These are phyloP conservation scores for Halyomorpha halys DNA, from an alignment of 1,140 invertebrate species.

Conservation along the genomic window DNA sequence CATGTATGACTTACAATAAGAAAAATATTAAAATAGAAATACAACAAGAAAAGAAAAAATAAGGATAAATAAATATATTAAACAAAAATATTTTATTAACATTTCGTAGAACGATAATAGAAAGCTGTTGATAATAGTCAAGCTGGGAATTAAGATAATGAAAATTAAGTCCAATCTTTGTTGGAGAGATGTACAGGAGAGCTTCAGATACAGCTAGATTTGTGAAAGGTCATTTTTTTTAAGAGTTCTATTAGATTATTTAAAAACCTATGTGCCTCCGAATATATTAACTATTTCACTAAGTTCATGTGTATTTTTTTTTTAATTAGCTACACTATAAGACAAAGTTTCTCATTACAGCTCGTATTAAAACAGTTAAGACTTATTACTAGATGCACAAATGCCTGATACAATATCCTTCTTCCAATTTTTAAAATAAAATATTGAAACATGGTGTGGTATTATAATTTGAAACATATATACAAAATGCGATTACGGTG, in stretches of 20 bases:
- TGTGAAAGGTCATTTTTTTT: constrained; percentile 2
- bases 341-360: constrained; percentile 17
- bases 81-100: constrained; percentile 25
- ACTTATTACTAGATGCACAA: constrained; percentile 15
- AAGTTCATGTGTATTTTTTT: constrained; percentile 2
- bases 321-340: constrained; percentile 5
- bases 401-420: constrained; percentile 6
- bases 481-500: constrained; percentile 3
- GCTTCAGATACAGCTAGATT: constrained; percentile 1
- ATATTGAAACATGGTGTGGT: neutral
- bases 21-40: neutral
- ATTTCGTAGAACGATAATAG: constrained; percentile 23
- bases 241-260: constrained; percentile 7
- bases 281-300: constrained; percentile 16
- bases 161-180: constrained; percentile 17
- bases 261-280: constrained; percentile 11
- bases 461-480: constrained; percentile 11
- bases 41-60: neutral
- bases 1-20: neutral
- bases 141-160: constrained; percentile 16
- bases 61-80: constrained; percentile 18
- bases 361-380: constrained; percentile 18
- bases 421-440: neutral
- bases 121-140: constrained; percentile 21
- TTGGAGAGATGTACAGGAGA: constrained; percentile 14